Conservation (phyloP, 2,797 vertebrate genomes). For the Acanthornis magna region DNA sequence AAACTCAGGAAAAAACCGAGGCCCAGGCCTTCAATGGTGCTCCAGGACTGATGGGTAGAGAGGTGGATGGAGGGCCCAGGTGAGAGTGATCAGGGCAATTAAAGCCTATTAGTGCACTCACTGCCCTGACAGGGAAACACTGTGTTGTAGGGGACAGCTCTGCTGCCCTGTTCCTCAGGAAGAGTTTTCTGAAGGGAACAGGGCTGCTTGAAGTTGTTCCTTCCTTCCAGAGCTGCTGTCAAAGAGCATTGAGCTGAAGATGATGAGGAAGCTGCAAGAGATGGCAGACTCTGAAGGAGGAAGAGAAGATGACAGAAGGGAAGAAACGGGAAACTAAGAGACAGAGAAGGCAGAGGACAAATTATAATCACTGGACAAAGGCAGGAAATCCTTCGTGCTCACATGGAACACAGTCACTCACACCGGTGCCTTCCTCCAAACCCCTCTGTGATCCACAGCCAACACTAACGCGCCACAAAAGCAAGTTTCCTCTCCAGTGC, state of each 20-base stretch:
- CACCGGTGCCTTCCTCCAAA: neutral
- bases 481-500: neutral
- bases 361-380: neutral
- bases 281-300: neutral
- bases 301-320: neutral
- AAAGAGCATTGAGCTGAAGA: neutral
- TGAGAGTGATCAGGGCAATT: neutral
- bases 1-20: neutral
- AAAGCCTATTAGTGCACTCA: neutral
- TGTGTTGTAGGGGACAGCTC: neutral
- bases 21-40: neutral
- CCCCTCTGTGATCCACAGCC: neutral
- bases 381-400: neutral
- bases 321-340: neutral
- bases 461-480: neutral
- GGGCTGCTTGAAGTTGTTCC: neutral
- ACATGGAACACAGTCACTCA: fast-evolving
- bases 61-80: neutral
- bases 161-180: neutral
- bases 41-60: neutral
- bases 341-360: neutral
- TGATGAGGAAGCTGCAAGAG: neutral
- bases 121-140: neutral
- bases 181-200: neutral
- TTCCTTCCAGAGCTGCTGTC: neutral